Conservation (phyloP, 2,113 vertebrate species). For the Verasper variegatus region DNA sequence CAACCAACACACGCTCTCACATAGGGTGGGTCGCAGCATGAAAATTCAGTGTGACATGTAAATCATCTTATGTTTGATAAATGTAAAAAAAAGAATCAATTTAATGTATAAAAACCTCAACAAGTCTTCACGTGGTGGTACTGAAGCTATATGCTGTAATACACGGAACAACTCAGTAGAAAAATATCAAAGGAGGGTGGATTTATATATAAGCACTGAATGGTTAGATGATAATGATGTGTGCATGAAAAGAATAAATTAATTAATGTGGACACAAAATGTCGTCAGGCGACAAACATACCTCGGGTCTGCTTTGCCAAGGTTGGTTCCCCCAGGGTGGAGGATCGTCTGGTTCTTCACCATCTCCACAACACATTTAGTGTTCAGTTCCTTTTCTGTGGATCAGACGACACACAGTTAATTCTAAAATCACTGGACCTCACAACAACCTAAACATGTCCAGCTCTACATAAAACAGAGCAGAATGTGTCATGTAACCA, state of each 20-base stretch:
- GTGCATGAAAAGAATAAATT: neutral
- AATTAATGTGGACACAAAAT: neutral
- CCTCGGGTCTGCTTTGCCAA: conserved; percentile 82
- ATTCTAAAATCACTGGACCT: neutral
- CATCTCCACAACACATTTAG: conserved; percentile 97
- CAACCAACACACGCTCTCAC: no score
- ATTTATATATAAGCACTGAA: no score
- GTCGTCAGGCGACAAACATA: conserved; percentile 33
- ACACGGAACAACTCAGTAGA: neutral
- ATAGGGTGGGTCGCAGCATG: no score
- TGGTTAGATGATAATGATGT: neutral
- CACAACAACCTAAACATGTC: neutral
- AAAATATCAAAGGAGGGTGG: neutral
- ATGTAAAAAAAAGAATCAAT: no score
- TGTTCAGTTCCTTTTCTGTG: conserved; percentile 96
- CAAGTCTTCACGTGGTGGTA: neutral
- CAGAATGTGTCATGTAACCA: no score
- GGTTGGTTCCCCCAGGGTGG: conserved; percentile 81
- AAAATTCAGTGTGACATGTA: no score
- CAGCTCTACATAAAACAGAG: no score
- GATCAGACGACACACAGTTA: conserved; percentile 31
- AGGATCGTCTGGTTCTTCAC: conserved; percentile 94
- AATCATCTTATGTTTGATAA: no score
- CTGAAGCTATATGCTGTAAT: neutral
- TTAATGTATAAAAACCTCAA: no score